phyloP scores from a whole-genome alignment of 2,113 vertebrate species.

The Larimichthys crocea region DNA sequence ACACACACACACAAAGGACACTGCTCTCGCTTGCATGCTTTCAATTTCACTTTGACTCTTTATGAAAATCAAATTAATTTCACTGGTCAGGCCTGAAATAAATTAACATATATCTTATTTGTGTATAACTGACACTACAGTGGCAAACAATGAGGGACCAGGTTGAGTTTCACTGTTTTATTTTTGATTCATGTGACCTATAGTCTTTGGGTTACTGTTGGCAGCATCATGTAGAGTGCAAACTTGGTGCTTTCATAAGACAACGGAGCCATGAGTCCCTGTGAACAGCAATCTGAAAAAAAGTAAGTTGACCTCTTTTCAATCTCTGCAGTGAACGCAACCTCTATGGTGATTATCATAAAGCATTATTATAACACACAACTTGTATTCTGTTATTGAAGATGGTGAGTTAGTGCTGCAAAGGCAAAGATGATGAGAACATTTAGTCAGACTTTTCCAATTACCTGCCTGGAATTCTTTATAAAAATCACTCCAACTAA shows the following conservation, averaged over 20 bases:
- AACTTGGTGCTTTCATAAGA: neutral
- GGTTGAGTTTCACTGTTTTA: neutral
- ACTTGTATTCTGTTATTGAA: neutral
- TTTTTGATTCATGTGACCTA: neutral
- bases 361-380: neutral
- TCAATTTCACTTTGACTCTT: slow-evolving; percentile 24
- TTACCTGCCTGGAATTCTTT: neutral
- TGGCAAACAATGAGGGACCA: neutral
- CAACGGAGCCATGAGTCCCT: neutral
- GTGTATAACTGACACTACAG: neutral
- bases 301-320: neutral
- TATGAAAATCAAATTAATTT: neutral
- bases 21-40: neutral
- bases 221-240: neutral
- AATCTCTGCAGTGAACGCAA: neutral
- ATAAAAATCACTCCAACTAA: neutral
- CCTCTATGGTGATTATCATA: neutral
- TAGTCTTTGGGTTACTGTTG: neutral
- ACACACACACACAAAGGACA: neutral
- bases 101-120: neutral
- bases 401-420: neutral
- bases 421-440: neutral
- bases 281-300: neutral
- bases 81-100: neutral
- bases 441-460: neutral